Conservation (phyloP, 2,113 vertebrate genomes). For the Brachyhypopomus occidentalis region DNA sequence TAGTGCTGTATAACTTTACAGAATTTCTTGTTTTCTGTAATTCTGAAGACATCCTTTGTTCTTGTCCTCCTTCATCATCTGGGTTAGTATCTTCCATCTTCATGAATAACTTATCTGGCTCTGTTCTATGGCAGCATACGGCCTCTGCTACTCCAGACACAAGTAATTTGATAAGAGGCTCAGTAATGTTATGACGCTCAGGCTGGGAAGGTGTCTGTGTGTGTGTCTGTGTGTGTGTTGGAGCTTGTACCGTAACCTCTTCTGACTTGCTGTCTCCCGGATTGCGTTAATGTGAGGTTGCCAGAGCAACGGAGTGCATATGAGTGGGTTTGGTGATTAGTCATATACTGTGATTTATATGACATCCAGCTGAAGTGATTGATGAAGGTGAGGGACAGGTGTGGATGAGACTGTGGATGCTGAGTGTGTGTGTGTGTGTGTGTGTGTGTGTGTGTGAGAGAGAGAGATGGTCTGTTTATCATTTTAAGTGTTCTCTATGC, state of each 20-base stretch:
- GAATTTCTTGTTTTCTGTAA: not conserved
- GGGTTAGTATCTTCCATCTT: not conserved
- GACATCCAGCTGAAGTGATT: constrained; percentile 28
- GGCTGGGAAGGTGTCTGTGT: constrained; percentile 20
- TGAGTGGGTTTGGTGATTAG: constrained; percentile 36
- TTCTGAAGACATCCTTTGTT: not conserved
- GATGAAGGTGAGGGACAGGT: not conserved
- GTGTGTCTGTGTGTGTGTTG: constrained; percentile 21
- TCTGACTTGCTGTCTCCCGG: constrained; percentile 51
- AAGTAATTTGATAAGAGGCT: constrained; percentile 42
- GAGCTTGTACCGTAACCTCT: constrained; percentile 62
- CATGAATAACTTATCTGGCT: not conserved
- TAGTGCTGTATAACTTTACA: not conserved
- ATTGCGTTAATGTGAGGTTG: constrained; percentile 9
- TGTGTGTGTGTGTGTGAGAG: constrained; percentile 1
- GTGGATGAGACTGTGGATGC: constrained; percentile 29
- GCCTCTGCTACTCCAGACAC: constrained; percentile 8
- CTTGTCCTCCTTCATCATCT: not conserved
- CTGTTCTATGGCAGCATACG: not conserved
- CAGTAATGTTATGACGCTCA: constrained; percentile 12
- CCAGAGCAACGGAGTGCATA: constrained; percentile 5
- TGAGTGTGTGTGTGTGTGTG: constrained; percentile 37
- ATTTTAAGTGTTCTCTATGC: constrained; percentile 29
- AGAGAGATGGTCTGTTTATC: constrained; percentile 4
- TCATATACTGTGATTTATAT: constrained; percentile 22